Base-by-base conservation (phyloP, 1,140 invertebrate species). In the Schlechtendalia chinensis region DNA sequence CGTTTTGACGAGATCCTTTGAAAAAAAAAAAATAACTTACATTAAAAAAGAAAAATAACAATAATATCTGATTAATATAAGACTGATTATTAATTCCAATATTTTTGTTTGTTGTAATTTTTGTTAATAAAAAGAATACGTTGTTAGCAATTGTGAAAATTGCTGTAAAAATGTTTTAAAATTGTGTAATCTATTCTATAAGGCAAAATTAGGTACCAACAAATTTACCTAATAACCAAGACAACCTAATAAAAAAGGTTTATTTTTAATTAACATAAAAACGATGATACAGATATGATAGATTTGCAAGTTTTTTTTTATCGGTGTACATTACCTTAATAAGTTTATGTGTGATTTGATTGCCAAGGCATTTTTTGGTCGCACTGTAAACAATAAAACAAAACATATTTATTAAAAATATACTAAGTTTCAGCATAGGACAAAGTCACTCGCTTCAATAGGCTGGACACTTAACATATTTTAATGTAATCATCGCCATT, bases 171-270 rank as follows among this genome's bases (percentile, higher is more conserved):
- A 45, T 16, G 22, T 29, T 58, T 56, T 32, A 75, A 39, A 75
- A 75, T 58, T 75, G 56, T 24, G n/a, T 39, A 58, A 77, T 59
- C 32, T n/a, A 77, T 79, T 79, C 39, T 22, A 59, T 63, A 47
- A 29, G 58, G 17, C 6, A 24, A 79, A 24, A 63, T 59, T 77
- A 79, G 75, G 58, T 79, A 77, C 50, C 58, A 61, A 79, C 39
- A 63, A 63, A 50, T 79, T 50, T 79, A 63, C 75, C 75, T 79
- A 79, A 79, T 63, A 79, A 79, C 39, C 61, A 61, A 77, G 22
- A 47, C 56, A 77, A 58, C 67, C n/a, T 75, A 17, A 10, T 54
- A 72, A 72, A 54, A 54, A 72, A 54, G 24, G 2, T 54, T 12
- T 50, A 14, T 79, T 50, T 50, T 17, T 16, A 53, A 19, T 59